A percentile compares a stretch with the other conserved stretches of the same genome.
Evolutionary conservation across 2,797 vertebrate genomes (phyloP).

Genomic region (Aplochiton taeniatus): DNA sequence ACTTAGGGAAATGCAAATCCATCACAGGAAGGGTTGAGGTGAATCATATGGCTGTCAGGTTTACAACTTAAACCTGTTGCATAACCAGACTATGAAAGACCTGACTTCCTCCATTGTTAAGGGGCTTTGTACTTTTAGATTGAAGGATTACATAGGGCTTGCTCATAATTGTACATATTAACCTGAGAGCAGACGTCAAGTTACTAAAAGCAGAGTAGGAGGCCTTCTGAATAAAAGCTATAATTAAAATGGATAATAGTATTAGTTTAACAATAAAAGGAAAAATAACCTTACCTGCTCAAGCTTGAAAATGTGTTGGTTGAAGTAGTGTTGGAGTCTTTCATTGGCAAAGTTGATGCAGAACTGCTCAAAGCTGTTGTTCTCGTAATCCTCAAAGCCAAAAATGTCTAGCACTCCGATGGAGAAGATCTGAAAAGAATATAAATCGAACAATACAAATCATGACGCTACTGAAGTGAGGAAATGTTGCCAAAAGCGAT

Average conservation of each 20-base stretch:
- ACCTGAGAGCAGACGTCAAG: too few species aligned
- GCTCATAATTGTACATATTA: not conserved
- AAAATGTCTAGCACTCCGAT: slow-evolving; percentile 99
- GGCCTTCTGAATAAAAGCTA: too few species aligned
- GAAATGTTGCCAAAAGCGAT: not conserved
- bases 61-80: slow-evolving; percentile 20
- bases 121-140: slow-evolving; percentile 22
- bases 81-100: slow-evolving; percentile 25
- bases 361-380: slow-evolving; percentile 98
- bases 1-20: slow-evolving; percentile 36
- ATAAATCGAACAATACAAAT: not conserved
- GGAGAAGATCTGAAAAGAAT: slow-evolving; percentile 85
- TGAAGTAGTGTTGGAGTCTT: slow-evolving; percentile 97
- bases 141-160: slow-evolving; percentile 23
- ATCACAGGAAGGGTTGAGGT: slow-evolving; percentile 15
- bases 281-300: slow-evolving; percentile 83
- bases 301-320: slow-evolving; percentile 97
- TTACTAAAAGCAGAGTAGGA: too few species aligned
- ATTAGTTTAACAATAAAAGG: not conserved
- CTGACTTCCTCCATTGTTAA: slow-evolving; percentile 38
- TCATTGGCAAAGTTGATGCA: slow-evolving; percentile 99
- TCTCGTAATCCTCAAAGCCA: slow-evolving; percentile 98
- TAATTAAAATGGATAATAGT: not conserved
- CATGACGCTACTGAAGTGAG: not conserved
- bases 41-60: slow-evolving; percentile 34